Evolutionary conservation across 2,797 vertebrate genomes (phyloP), one percentile per base, ranked within the genome.

Genomic region (Chelidonichthys spinosus): DNA sequence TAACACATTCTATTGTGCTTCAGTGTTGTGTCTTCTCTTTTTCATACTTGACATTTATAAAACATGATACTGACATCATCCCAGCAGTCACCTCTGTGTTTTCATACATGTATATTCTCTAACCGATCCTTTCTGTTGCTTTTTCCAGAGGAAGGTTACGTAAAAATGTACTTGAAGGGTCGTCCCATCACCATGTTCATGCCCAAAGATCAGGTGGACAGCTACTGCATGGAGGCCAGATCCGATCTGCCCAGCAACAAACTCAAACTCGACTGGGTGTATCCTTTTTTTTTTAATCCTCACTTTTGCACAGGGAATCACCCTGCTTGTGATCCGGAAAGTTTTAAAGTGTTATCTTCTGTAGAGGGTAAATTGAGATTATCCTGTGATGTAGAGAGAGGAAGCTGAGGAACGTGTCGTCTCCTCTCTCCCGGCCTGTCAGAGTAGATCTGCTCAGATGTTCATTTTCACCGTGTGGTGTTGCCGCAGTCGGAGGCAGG

Each of bases 221-320:
- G 93, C 84, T 99, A 99, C 93, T 96, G 90, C 88, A 92, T 99
- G 94, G 98, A 99, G 84, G 95, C 96, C 81, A 96, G 96, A 93
- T 95, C 94, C 25, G 98, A 99, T 36, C 94, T 99, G 62, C 96
- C 98, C 25, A 65, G 94, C 88, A 97, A 95, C 92, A 97, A 96
- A 68, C 96, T 99, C 87, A 99, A 99, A 86, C 94, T 99, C 92
- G 97, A 99, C 89, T 99, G 98, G 98, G 98, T 99, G 98, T 99
- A 99, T 99, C 98, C 98, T 98, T 97, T 18, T 37, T 35, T 60
- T 5, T 8, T 11, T 2, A 8, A n/a, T 66, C 49, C 1, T 17
- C 8, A 2, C 2, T 42, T 33, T 25, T 40, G 18, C 15, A 17
- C 8, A 7, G 8, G 10, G 14, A 33, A 46, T 37, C 60, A 5